Base-by-base conservation (phyloP, 2,888 invertebrate species). In the Melanophora roralis region DNA sequence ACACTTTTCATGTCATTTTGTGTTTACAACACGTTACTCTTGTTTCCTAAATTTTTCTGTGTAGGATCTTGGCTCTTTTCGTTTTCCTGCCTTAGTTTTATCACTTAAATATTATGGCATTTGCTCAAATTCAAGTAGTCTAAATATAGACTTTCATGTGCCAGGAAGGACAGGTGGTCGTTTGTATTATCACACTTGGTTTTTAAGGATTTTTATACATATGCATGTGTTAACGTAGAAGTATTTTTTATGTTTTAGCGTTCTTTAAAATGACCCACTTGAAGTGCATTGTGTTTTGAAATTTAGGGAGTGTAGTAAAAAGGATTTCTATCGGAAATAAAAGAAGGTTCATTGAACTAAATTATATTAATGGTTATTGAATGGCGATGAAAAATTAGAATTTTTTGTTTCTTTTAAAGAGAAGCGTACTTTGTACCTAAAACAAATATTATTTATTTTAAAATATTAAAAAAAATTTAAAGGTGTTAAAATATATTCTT, bases 71-170 rank as follows among this genome's bases (percentile, higher is more conserved):
- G 12, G 47, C 40, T 32, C 55, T 59, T 27, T 27, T 6, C 36
- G 32, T 51, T 67, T 71, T 45, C 40, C 34, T 71, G 47, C 27
- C 67, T 68, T 21, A 40, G 32, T 69, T 64, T 45, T 49, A 60
- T 53, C 21, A 19, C 32, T 71, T 60, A 79, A 74, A 45, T 69
- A 68, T 57, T 47, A 23, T 40, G 45, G 36, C 64, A 62, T 51
- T 67, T 62, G 72, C 55, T 62, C 47, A 57, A 57, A 72, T 57
- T 68, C 62, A 53, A 75, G 55, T 49, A 80, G 80, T 80, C 80
- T 80, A 80, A 76, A 76, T 76, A 80, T 80, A 80, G 80, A 80
- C 80, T 72, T 67, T 34, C 72, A 62, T 76, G 55, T 68, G 68
- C 57, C 38, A 51, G 59, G 27, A 34, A 23, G 72, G 80, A 62